A percentile compares a stretch with the other conserved stretches of the same genome.
phyloP scores from a whole-genome alignment of 1,140 invertebrate species.

The Ctenoplectra terminalis region DNA sequence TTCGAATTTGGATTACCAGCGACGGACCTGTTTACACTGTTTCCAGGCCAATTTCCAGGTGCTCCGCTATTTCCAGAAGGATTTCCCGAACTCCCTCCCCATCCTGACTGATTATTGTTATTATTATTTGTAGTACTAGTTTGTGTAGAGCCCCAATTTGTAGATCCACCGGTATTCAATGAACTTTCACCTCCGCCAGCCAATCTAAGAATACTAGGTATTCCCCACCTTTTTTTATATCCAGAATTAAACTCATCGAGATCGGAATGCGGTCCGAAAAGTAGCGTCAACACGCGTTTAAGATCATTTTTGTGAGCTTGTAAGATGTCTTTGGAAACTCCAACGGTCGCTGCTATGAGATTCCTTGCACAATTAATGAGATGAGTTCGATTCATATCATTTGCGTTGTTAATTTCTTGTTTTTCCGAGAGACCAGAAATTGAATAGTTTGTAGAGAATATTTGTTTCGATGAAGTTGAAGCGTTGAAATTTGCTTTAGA shows the following conservation, averaged over 20 bases:
- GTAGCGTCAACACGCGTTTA: constrained; percentile 27
- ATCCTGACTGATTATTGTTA: constrained; percentile 82
- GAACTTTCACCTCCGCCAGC: constrained; percentile 91
- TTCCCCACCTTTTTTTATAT: constrained; percentile 84
- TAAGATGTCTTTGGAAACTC: constrained; percentile 18
- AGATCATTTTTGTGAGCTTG: constrained; percentile 20
- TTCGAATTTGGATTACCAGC: constrained; percentile 80
- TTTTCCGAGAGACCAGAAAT: not conserved
- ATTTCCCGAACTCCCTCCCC: constrained; percentile 84
- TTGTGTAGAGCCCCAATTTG: constrained; percentile 89
- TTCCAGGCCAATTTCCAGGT: constrained; percentile 78
- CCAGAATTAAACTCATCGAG: constrained; percentile 64
- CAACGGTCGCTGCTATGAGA: constrained; percentile 29
- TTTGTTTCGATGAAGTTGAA: not conserved
- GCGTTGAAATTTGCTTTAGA: not conserved
- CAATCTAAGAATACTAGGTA: constrained; percentile 84
- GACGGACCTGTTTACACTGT: constrained; percentile 77
- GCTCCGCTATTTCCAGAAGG: constrained; percentile 74
- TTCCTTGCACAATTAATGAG: constrained; percentile 31
- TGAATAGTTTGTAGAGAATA: not conserved
- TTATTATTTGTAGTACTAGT: constrained; percentile 85
- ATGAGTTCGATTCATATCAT: not conserved
- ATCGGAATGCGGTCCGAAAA: constrained; percentile 20
- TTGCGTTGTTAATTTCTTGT: not conserved
- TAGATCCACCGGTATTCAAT: constrained; percentile 86